These are phyloP conservation scores for Gallinago paraguaiae DNA, from an alignment of 2,113 vertebrate species.

Conservation along the genomic window DNA sequence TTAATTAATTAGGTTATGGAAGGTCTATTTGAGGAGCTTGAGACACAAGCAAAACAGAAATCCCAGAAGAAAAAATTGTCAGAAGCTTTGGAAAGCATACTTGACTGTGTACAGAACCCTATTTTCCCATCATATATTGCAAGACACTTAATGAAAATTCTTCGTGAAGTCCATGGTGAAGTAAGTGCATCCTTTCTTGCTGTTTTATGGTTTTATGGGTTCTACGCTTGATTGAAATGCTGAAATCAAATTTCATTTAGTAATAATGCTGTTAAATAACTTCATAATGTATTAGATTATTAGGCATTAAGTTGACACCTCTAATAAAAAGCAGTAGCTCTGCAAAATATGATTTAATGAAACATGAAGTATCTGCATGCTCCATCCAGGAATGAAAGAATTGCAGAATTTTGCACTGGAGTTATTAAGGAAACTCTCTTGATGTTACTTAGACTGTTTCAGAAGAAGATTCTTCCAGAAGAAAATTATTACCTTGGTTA, in stretches of 20 bases:
- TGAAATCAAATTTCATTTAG: not conserved
- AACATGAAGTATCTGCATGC: not conserved
- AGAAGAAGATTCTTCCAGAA: not conserved
- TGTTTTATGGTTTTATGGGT: not conserved
- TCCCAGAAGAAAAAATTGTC: conserved; percentile 71
- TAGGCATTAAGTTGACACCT: not conserved
- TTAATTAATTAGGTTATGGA: conserved; percentile 77
- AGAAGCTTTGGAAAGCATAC: conserved; percentile 77
- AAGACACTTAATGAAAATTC: conserved; percentile 77
- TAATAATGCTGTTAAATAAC: not conserved
- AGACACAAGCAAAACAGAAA: conserved; percentile 63
- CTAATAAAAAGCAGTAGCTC: not conserved
- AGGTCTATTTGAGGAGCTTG: conserved; percentile 75
- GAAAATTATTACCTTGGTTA: not conserved
- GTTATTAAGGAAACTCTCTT: not conserved
- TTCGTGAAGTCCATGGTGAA: conserved; percentile 81
- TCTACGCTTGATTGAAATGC: not conserved
- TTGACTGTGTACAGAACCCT: conserved; percentile 71
- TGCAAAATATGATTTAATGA: not conserved
- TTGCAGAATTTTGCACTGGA: not conserved
- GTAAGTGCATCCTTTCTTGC: conserved; percentile 54
- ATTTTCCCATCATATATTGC: conserved; percentile 85
- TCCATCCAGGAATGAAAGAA: not conserved
- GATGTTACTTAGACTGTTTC: not conserved
- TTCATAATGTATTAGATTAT: not conserved